Evolutionary conservation across 1,140 invertebrate genomes (phyloP).

Genomic region (Semibalanus balanoides): DNA sequence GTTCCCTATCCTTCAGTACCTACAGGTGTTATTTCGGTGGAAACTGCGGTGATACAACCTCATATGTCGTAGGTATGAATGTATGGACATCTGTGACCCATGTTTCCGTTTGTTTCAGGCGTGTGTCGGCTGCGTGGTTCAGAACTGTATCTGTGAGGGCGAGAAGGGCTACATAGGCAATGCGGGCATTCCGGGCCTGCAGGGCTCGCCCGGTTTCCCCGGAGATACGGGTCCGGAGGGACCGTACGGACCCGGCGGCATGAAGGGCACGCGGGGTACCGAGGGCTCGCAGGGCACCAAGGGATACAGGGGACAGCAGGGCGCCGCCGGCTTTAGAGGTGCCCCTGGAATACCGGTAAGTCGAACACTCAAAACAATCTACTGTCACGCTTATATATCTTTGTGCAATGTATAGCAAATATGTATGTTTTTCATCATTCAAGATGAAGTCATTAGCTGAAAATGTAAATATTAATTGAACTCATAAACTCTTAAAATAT

Average conservation of each 20-base stretch:
- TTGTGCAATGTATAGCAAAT: too few relatives aligned
- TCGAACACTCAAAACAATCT: not conserved
- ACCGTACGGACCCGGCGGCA: not conserved
- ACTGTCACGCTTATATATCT: too few relatives aligned
- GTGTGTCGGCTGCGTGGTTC: not conserved
- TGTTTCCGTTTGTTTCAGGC: not conserved
- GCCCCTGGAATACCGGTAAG: not conserved
- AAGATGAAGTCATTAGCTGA: too few relatives aligned
- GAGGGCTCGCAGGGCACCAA: conserved; percentile 4
- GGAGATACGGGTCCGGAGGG: conserved; percentile 10
- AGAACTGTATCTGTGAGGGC: conserved; percentile 4
- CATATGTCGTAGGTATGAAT: too few relatives aligned
- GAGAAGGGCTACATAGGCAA: conserved; percentile 5
- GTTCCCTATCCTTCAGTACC: too few relatives aligned
- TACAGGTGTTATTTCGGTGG: too few relatives aligned
- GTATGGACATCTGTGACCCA: too few relatives aligned
- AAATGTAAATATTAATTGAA: too few relatives aligned
- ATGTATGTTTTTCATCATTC: too few relatives aligned
- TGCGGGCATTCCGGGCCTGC: conserved; percentile 3
- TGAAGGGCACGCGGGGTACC: not conserved
- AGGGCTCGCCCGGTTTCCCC: conserved; percentile 9
- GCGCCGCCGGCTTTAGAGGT: not conserved
- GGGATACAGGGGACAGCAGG: not conserved
- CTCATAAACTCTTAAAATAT: too few relatives aligned
- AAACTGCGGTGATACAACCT: too few relatives aligned